Conservation (phyloP, 2,113 vertebrate species). For the Riparia riparia region DNA sequence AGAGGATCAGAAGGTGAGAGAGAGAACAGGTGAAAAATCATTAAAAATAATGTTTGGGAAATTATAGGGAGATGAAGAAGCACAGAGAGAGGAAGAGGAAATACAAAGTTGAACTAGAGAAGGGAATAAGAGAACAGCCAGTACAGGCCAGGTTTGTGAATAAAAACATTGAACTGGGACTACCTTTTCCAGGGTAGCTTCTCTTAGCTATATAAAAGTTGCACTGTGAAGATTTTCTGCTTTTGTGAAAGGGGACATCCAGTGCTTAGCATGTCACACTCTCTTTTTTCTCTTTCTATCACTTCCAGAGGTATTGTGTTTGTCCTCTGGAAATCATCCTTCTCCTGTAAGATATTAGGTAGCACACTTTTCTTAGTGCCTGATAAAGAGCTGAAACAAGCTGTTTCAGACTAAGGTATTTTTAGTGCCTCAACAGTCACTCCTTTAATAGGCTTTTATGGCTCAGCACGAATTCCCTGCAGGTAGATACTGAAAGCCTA, state of each 20-base stretch:
- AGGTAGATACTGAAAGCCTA: constrained; percentile 43
- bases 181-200: neutral
- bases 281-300: neutral
- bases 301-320: constrained; percentile 14
- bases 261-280: neutral
- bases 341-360: neutral
- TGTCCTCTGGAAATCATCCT: constrained; percentile 20
- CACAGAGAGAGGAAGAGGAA: neutral
- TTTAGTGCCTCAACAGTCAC: constrained; percentile 42
- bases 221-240: neutral
- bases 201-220: neutral
- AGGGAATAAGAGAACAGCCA: neutral
- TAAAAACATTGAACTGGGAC: neutral
- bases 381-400: constrained; percentile 41
- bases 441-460: constrained; percentile 51
- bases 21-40: neutral
- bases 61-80: neutral
- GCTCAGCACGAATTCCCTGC: constrained; percentile 48
- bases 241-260: constrained; percentile 14
- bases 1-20: neutral
- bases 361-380: neutral
- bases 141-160: neutral
- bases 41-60: neutral
- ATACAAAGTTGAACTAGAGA: neutral
- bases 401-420: constrained; percentile 52